Conservation (phyloP, 2,113 vertebrate genomes). For the Syngnathoides biaculeatus region DNA sequence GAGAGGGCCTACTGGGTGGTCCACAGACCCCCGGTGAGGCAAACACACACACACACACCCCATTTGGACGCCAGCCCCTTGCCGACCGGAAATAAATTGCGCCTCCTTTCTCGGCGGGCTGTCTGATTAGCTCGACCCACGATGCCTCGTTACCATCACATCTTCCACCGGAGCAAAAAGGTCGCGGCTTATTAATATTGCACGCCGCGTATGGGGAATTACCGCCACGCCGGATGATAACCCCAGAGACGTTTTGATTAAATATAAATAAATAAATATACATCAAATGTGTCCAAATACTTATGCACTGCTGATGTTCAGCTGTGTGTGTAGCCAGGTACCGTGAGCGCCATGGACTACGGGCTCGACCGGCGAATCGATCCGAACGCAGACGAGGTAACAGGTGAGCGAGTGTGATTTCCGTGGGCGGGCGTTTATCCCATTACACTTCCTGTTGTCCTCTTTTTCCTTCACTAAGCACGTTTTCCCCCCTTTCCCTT, state of each 20-base stretch:
- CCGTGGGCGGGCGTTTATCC: constrained; percentile 50
- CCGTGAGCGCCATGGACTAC: constrained; percentile 82
- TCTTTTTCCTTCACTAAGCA: neutral
- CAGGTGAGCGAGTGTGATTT: constrained; percentile 68
- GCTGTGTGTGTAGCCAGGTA: constrained; percentile 77
- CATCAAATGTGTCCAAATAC: neutral
- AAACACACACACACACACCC: neutral
- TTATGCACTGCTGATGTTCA: neutral
- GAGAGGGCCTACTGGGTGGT: constrained; percentile 98
- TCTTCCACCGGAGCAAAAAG: constrained; percentile 60
- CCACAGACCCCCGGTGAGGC: constrained; percentile 86
- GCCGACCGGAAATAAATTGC: constrained; percentile 34
- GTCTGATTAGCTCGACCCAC: constrained; percentile 62
- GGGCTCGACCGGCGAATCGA: constrained; percentile 83
- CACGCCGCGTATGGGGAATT: constrained; percentile 31
- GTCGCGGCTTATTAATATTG: constrained; percentile 62
- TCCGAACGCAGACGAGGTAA: constrained; percentile 87
- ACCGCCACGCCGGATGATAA: neutral
- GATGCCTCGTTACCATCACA: constrained; percentile 55
- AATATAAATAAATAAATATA: too few species aligned
- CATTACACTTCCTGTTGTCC: neutral
- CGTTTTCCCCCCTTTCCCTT: constrained; percentile 10
- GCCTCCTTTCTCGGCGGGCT: constrained; percentile 38
- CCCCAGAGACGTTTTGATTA: too few species aligned
- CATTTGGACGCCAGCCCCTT: constrained; percentile 7